These are phyloP conservation scores for Cnemophilus loriae DNA, from an alignment of 2,113 vertebrate genomes.

Conservation along the genomic window DNA sequence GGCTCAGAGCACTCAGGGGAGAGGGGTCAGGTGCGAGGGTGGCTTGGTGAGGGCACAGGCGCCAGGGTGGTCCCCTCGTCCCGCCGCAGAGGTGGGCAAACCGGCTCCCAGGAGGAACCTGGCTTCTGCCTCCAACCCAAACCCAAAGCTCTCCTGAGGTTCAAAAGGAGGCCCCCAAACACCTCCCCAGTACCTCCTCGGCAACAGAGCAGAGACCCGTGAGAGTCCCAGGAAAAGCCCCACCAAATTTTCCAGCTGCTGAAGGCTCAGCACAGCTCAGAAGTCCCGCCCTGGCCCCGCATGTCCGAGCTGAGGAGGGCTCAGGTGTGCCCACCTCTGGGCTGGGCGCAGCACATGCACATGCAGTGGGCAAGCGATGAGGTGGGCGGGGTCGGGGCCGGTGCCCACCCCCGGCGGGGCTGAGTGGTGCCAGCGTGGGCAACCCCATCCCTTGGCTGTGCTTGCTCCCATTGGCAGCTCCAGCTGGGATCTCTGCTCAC, in stretches of 20 bases:
- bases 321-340: constrained; percentile 52
- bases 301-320: not conserved
- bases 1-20: not conserved
- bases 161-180: not conserved
- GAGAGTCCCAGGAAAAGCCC: not conserved
- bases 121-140: not conserved
- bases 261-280: not conserved
- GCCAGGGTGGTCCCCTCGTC: not conserved
- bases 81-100: constrained; percentile 41
- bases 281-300: not conserved
- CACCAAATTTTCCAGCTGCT: not conserved
- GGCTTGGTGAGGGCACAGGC: not conserved
- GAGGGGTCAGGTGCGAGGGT: not conserved
- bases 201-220: not conserved
- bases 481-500: not conserved
- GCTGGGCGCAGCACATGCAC: constrained; percentile 51
- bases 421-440: not conserved
- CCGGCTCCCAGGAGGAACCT: not conserved
- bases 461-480: not conserved
- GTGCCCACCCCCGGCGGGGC: not conserved
- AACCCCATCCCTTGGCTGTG: not conserved
- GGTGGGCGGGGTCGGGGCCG: not conserved
- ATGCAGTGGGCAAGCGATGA: constrained; percentile 58
- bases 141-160: not conserved
- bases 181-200: not conserved